Conservation (phyloP, 2,113 vertebrate genomes). For the Hiodon alosoides region DNA sequence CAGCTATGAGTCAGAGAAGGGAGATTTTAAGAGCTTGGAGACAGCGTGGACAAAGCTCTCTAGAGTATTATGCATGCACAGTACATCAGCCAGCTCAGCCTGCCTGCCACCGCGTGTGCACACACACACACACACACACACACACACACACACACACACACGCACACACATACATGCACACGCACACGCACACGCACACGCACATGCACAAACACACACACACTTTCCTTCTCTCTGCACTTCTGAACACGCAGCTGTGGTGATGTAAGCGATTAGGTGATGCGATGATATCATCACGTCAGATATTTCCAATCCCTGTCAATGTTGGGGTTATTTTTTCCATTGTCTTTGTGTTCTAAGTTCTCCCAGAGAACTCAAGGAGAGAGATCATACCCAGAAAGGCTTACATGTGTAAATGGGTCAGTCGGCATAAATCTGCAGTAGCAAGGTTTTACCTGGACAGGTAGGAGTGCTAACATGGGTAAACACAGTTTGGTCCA, state of each 20-base stretch:
- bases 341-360: slow-evolving; percentile 44
- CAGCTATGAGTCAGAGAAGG: not conserved
- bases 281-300: slow-evolving; percentile 61
- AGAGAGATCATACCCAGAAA: not conserved
- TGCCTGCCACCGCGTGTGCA: not conserved
- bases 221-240: not conserved
- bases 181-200: slow-evolving; percentile 13
- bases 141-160: slow-evolving; percentile 4
- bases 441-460: not conserved
- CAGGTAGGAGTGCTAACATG: not conserved
- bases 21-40: not conserved
- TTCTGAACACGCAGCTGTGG: slow-evolving; percentile 60
- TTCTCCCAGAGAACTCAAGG: slow-evolving; percentile 23
- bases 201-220: not conserved
- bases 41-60: slow-evolving; percentile 3
- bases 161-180: not conserved
- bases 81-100: not conserved
- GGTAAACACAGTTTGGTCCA: not conserved
- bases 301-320: slow-evolving; percentile 52
- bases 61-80: not conserved
- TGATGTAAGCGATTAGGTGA: slow-evolving; percentile 65
- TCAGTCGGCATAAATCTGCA: slow-evolving; percentile 13
- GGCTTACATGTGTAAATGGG: not conserved
- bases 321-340: slow-evolving; percentile 27
- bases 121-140: slow-evolving; percentile 13